Conservation (phyloP, 2,113 vertebrate genomes). For the Hippocampus abdominalis region DNA sequence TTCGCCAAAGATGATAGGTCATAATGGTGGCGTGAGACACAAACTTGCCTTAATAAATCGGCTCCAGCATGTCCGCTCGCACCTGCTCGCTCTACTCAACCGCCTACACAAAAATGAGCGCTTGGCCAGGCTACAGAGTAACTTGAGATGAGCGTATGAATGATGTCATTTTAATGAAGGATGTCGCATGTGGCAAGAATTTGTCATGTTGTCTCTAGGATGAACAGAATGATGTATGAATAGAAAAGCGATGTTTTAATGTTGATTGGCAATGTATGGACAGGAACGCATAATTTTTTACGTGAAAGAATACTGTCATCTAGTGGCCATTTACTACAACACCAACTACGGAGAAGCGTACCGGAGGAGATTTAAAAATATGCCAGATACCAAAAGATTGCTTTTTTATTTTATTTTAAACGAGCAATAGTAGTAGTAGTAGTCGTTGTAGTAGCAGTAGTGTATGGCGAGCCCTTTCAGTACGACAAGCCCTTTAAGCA, state of each 20-base stretch:
- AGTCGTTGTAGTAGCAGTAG: no score
- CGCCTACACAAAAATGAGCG: not conserved
- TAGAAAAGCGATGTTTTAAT: not conserved
- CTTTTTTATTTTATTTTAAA: no score
- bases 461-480: no score
- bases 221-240: not conserved
- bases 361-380: no score
- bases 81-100: conserved; percentile 1
- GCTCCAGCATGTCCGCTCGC: not conserved
- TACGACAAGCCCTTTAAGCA: no score
- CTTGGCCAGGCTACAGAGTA: not conserved
- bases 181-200: conserved; percentile 3
- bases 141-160: not conserved
- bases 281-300: conserved; percentile 9
- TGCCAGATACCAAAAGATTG: no score
- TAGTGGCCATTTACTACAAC: conserved; percentile 46
- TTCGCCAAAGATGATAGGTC: conserved; percentile 8
- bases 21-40: conserved; percentile 2
- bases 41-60: not conserved
- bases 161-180: not conserved
- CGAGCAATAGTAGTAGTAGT: no score
- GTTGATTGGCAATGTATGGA: not conserved
- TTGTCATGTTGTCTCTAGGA: conserved; percentile 9
- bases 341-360: not conserved
- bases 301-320: conserved; percentile 51